These are phyloP conservation scores for Acropternis orthonyx DNA, from an alignment of 2,797 vertebrate genomes.

Conservation along the genomic window DNA sequence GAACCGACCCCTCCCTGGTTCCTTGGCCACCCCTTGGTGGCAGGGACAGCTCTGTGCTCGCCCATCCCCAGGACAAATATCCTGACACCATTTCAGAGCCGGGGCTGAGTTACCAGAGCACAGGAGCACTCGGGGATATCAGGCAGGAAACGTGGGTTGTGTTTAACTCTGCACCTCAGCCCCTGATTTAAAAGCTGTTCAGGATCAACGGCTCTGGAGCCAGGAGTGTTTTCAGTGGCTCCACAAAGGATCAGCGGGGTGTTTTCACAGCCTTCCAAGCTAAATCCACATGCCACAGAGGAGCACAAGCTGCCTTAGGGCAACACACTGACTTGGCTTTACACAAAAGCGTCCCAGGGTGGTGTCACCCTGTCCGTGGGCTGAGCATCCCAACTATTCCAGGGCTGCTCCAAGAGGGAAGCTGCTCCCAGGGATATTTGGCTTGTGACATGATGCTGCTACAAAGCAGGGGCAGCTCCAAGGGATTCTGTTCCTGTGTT, in stretches of 20 bases:
- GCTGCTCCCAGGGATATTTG: neutral
- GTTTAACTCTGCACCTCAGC: neutral
- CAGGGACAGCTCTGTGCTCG: neutral
- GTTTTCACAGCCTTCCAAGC: neutral
- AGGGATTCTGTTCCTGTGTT: neutral
- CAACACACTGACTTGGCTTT: neutral
- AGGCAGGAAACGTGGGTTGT: neutral
- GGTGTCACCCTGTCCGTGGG: neutral
- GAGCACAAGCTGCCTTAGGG: neutral
- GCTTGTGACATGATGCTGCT: neutral
- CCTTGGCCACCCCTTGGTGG: no score
- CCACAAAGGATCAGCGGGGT: constrained; percentile 6
- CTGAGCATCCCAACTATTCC: neutral
- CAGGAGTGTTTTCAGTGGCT: neutral
- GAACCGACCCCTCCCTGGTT: neutral
- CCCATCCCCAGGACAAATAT: neutral
- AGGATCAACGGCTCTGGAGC: neutral
- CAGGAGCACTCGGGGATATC: neutral
- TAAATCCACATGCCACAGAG: neutral
- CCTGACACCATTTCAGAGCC: neutral
- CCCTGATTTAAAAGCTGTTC: constrained; percentile 10
- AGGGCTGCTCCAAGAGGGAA: neutral
- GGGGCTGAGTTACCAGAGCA: neutral
- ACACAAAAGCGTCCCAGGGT: no score
- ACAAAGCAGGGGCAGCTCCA: neutral